phyloP scores from a whole-genome alignment of 2,888 invertebrate species.

The Drosophila falleni region DNA sequence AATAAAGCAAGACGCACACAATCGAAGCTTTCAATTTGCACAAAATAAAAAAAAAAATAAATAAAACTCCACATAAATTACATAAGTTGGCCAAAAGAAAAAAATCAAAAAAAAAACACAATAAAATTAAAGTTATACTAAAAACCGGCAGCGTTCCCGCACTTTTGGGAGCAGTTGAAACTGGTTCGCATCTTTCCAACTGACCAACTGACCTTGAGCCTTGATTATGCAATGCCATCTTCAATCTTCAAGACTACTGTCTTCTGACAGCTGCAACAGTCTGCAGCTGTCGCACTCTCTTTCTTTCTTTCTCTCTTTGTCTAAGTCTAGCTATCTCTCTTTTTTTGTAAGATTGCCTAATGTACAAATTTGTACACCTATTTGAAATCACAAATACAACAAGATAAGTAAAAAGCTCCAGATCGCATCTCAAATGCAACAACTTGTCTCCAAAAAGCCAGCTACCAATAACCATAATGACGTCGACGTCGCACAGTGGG shows the following conservation, averaged over 20 bases:
- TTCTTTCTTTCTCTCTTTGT: background rate
- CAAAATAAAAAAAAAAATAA: conserved; percentile 51
- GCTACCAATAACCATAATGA: conserved; percentile 35
- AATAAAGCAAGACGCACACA: conserved; percentile 37
- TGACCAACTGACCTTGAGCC: conserved; percentile 74
- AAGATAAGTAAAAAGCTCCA: conserved; percentile 13
- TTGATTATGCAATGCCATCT: conserved; percentile 51
- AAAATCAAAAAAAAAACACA: conserved; percentile 7
- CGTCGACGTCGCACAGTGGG: conserved; percentile 33
- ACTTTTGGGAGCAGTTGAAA: conserved; percentile 51
- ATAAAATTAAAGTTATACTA: conserved; percentile 33
- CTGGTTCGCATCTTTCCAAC: conserved; percentile 33
- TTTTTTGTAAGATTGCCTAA: conserved; percentile 40
- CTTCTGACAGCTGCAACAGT: conserved; percentile 6
- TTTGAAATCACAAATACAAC: conserved; percentile 12
- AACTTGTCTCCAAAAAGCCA: conserved; percentile 40
- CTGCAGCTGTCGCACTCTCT: background rate
- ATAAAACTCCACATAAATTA: conserved; percentile 73
- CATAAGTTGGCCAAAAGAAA: conserved; percentile 65
- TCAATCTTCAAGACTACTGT: conserved; percentile 20
- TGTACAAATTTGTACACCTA: conserved; percentile 34
- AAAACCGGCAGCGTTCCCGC: conserved; percentile 21
- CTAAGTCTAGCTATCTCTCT: background rate
- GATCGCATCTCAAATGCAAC: conserved; percentile 57
- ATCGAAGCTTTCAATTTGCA: conserved; percentile 78